phyloP scores from a whole-genome alignment of 2,888 invertebrate species.

The Mythimna impura region DNA sequence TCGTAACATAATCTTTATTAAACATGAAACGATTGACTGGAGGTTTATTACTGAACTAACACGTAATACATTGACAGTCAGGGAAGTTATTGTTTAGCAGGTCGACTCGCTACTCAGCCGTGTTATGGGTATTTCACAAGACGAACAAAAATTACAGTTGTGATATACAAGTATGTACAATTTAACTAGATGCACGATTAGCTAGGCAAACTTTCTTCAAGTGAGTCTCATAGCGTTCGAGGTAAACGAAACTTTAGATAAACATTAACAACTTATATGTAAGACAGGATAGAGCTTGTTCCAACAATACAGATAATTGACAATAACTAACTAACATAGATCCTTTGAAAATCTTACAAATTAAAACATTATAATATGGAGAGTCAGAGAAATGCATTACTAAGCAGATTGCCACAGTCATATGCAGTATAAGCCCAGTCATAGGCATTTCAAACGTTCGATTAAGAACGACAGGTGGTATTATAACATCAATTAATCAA shows the following conservation, averaged over 20 bases:
- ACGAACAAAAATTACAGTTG: too few relatives aligned
- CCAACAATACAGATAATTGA: slow-evolving; percentile 53
- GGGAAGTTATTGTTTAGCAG: not conserved
- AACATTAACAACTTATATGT: not conserved
- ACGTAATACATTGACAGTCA: slow-evolving; percentile 23
- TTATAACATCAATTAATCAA: too few relatives aligned
- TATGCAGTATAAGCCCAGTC: too few relatives aligned
- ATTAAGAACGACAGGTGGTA: too few relatives aligned
- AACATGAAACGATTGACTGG: slow-evolving; percentile 53
- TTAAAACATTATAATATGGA: not conserved
- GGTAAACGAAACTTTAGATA: not conserved
- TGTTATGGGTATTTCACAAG: too few relatives aligned
- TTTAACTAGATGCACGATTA: too few relatives aligned
- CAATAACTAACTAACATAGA: slow-evolving; percentile 23
- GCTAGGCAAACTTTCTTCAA: too few relatives aligned
- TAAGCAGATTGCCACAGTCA: not conserved
- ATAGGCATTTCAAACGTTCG: too few relatives aligned
- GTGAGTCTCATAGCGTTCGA: not conserved
- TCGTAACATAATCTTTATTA: slow-evolving; percentile 61
- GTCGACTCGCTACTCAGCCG: not conserved
- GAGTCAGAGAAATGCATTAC: not conserved
- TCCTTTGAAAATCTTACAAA: not conserved
- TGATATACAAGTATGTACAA: too few relatives aligned
- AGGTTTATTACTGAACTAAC: slow-evolving; percentile 21
- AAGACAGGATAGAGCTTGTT: not conserved